These are phyloP conservation scores for Callithrix jacchus DNA, from an alignment of 2,113 vertebrate species.

Conservation along the genomic window DNA sequence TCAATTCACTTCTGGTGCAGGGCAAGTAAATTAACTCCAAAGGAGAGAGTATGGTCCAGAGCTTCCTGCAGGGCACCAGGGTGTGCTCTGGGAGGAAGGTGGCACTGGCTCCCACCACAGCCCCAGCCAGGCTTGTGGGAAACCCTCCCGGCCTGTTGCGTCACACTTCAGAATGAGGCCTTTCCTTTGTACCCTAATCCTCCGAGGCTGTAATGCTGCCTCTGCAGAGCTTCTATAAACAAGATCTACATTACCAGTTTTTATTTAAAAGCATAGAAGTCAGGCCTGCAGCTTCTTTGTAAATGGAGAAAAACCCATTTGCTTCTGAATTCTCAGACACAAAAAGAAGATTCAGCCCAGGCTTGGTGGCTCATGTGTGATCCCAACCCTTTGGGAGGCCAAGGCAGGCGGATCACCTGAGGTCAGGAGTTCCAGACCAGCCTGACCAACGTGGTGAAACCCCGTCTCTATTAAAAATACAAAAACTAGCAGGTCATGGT, in stretches of 20 bases:
- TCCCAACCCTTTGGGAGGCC: too few species aligned
- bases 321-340: too few species aligned
- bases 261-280: neutral
- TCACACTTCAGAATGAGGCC: neutral
- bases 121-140: neutral
- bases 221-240: neutral
- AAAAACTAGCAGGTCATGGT: rapidly evolving
- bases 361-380: too few species aligned
- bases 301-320: neutral
- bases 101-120: neutral
- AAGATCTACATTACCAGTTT: too few species aligned
- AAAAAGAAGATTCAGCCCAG: too few species aligned
- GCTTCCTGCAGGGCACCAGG: neutral
- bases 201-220: rapidly evolving
- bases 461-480: too few species aligned
- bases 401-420: rapidly evolving
- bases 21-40: neutral
- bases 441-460: too few species aligned
- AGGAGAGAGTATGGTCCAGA: neutral
- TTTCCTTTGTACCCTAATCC: rapidly evolving
- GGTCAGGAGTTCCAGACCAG: too few species aligned
- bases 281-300: neutral
- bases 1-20: neutral
- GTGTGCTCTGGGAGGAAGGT: neutral
- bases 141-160: rapidly evolving